Evolutionary conservation across 2,113 vertebrate species (phyloP).

Genomic region (Triplophysa rosa): DNA sequence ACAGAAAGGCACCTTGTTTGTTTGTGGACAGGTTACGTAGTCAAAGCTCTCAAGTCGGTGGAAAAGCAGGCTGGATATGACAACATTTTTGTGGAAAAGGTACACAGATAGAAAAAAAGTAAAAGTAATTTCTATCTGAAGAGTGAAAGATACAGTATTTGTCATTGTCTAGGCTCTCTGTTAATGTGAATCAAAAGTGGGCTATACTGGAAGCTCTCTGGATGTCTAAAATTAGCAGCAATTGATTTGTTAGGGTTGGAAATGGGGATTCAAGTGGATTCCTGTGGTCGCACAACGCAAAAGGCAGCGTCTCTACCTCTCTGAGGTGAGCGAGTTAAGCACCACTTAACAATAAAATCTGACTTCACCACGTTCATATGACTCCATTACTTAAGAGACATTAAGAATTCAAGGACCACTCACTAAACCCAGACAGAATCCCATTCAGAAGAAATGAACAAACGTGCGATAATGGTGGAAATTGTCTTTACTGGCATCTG

Average conservation of each 20-base stretch:
- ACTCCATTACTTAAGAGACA: conserved; percentile 20
- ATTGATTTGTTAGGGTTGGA: not conserved
- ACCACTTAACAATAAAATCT: conserved; percentile 40
- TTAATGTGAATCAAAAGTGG: not conserved
- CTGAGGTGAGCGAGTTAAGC: conserved; percentile 42
- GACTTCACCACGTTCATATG: not conserved
- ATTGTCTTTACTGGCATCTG: conserved; percentile 3
- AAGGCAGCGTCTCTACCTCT: not conserved
- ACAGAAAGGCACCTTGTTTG: no score
- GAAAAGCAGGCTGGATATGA: not conserved
- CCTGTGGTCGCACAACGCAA: conserved; percentile 1
- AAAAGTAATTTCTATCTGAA: not conserved
- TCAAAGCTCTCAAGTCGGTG: not conserved
- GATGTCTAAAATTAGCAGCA: not conserved
- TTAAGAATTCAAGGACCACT: not conserved
- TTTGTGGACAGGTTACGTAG: no score
- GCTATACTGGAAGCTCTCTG: not conserved
- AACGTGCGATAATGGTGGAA: not conserved
- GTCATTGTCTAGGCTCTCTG: not conserved
- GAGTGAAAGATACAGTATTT: not conserved
- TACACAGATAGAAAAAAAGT: no score
- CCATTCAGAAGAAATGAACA: conserved; percentile 11
- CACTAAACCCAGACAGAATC: conserved; percentile 4
- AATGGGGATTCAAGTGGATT: not conserved
- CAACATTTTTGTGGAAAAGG: not conserved